Evolutionary conservation across 2,888 invertebrate species (phyloP).

Genomic region (Scaptomyza tumidula): DNA sequence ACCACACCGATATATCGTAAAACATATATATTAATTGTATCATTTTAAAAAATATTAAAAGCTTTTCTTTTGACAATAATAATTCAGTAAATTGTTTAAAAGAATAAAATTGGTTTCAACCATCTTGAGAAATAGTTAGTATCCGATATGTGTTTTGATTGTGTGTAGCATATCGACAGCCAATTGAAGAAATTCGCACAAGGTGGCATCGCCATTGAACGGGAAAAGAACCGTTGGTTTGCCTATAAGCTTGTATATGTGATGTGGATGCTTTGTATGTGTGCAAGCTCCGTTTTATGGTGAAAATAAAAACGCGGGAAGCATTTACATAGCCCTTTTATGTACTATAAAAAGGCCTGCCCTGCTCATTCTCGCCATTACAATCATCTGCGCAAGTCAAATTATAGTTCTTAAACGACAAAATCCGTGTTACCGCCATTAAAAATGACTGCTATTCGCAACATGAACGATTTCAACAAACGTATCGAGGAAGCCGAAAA

Average conservation of each 20-base stretch:
- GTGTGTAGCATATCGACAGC: too few species aligned
- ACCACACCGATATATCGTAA: not conserved
- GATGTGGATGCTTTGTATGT: not conserved
- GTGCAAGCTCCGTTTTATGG: slow-evolving; percentile 13
- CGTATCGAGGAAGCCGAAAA: slow-evolving; percentile 49
- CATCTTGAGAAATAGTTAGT: not conserved
- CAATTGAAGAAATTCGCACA: not conserved
- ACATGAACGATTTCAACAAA: slow-evolving; percentile 57
- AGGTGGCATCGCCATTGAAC: slow-evolving; percentile 22
- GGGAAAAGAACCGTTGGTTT: slow-evolving; percentile 33
- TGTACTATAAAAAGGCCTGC: slow-evolving; percentile 10
- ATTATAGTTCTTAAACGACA: not conserved
- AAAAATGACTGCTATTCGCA: slow-evolving; percentile 53
- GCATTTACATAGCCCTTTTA: not conserved
- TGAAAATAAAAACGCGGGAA: slow-evolving; percentile 23
- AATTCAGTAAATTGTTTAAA: not conserved
- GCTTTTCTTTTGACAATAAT: not conserved
- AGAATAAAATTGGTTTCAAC: not conserved
- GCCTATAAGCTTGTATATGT: not conserved
- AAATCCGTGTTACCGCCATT: not conserved
- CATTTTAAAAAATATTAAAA: not conserved
- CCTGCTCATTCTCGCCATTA: not conserved
- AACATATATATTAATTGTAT: not conserved
- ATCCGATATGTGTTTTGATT: not conserved
- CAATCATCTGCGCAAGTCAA: not conserved